A percentile compares a stretch with the other conserved stretches of the same genome.
Conservation (phyloP, 2,113 vertebrate species). For the Daboia siamensis region DNA sequence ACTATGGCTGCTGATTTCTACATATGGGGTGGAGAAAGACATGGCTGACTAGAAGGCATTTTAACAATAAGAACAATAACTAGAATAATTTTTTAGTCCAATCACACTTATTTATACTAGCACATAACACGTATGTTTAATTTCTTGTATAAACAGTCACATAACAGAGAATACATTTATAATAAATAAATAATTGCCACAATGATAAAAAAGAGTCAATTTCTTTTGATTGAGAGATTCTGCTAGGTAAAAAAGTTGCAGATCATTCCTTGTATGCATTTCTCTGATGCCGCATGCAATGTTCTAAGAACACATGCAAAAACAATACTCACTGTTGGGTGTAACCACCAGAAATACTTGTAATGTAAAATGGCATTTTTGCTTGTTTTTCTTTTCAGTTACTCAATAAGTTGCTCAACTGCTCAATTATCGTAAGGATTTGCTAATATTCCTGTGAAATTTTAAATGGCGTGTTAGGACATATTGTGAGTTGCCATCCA, state of each 20-base stretch:
- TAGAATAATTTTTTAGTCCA: neutral
- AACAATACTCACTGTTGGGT: slow-evolving; percentile 8
- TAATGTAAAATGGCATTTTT: slow-evolving; percentile 29
- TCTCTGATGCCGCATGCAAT: neutral
- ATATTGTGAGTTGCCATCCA: slow-evolving; percentile 35
- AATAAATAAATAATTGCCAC: neutral
- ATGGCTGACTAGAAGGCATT: neutral
- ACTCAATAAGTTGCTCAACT: slow-evolving; percentile 36
- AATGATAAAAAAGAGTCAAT: neutral
- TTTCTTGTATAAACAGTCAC: neutral
- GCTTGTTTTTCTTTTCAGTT: neutral
- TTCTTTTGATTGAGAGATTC: neutral
- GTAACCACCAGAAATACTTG: neutral
- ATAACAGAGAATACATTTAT: neutral
- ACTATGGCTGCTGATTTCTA: neutral
- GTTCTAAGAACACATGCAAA: slow-evolving; percentile 25
- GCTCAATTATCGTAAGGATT: slow-evolving; percentile 8
- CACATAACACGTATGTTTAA: neutral
- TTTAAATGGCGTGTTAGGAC: slow-evolving; percentile 17
- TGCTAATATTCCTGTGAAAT: slow-evolving; percentile 38
- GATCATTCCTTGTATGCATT: neutral
- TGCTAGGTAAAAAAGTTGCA: accelerated
- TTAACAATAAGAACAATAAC: neutral
- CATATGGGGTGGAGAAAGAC: neutral
- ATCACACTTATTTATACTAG: neutral